Percentiles rank a stretch among this genome's conserved stretches.
phyloP scores from a whole-genome alignment of 2,113 vertebrate genomes.

The Calyptomena viridis region DNA sequence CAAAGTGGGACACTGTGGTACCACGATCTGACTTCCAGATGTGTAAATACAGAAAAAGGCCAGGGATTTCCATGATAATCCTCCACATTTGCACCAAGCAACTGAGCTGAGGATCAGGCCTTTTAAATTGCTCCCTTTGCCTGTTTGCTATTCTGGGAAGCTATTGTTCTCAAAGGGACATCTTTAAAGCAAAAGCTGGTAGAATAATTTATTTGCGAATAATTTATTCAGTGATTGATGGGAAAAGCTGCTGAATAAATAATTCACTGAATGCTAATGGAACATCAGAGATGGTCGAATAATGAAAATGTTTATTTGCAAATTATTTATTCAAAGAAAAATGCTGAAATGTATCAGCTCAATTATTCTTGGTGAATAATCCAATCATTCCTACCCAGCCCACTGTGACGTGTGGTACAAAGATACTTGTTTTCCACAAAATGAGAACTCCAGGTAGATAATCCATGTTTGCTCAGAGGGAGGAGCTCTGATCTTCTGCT shows the following conservation, averaged over 20 bases:
- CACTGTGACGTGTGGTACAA: neutral
- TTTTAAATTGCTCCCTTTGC: slow-evolving; percentile 28
- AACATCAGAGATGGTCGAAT: slow-evolving; percentile 64
- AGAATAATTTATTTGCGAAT: slow-evolving; percentile 65
- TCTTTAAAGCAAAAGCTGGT: slow-evolving; percentile 60
- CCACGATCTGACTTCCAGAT: neutral
- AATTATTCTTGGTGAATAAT: slow-evolving; percentile 26
- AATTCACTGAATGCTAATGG: slow-evolving; percentile 67
- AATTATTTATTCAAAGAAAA: slow-evolving; percentile 66
- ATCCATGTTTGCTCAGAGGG: neutral
- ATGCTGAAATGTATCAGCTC: slow-evolving; percentile 44
- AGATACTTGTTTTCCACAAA: neutral
- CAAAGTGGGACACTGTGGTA: neutral
- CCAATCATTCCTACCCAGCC: neutral
- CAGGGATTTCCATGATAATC: neutral
- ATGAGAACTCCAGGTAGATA: neutral
- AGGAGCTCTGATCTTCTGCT: neutral
- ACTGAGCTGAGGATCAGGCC: neutral
- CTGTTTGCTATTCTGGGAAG: slow-evolving; percentile 62
- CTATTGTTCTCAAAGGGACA: slow-evolving; percentile 64
- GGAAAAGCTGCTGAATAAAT: slow-evolving; percentile 66
- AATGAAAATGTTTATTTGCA: slow-evolving; percentile 71
- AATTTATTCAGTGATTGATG: slow-evolving; percentile 69
- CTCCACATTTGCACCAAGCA: neutral
- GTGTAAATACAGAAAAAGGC: neutral